These are phyloP conservation scores for Gobionotothen gibberifrons DNA, from an alignment of 2,797 vertebrate genomes.

Conservation along the genomic window DNA sequence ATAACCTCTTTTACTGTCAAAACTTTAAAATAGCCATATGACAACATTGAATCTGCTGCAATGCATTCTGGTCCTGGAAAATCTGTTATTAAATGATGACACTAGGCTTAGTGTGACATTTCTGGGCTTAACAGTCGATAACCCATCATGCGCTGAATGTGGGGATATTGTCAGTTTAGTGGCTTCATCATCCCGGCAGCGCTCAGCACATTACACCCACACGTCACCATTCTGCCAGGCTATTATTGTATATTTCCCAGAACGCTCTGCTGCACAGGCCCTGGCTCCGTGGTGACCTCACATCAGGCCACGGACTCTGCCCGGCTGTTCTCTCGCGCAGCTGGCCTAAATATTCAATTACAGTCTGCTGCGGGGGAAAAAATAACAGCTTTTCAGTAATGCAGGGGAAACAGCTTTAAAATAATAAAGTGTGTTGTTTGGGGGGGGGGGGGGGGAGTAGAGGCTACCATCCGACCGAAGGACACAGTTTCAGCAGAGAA, in stretches of 20 bases:
- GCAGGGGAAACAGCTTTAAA: background rate
- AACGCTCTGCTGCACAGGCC: conserved; percentile 39
- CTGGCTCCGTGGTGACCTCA: conserved; percentile 20
- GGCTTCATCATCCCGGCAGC: conserved; percentile 23
- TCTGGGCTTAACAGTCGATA: conserved; percentile 13
- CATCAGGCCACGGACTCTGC: conserved; percentile 21
- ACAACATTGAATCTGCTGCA: conserved; percentile 6
- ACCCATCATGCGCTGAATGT: conserved; percentile 16
- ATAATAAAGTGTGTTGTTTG: background rate
- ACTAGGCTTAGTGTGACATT: conserved; percentile 6
- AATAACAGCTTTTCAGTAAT: conserved; percentile 14
- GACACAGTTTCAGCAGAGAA: conserved; percentile 9
- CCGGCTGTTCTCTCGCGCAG: conserved; percentile 1
- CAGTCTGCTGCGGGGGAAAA: background rate
- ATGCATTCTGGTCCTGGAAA: conserved; percentile 6
- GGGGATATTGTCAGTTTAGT: conserved; percentile 34
- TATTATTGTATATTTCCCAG: conserved; percentile 15
- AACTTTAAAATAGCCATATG: background rate
- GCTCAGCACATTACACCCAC: conserved; percentile 23
- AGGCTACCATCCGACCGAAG: conserved; percentile 8
- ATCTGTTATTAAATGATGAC: conserved; percentile 17
- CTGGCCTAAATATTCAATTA: conserved; percentile 18
- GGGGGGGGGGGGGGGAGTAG: no score
- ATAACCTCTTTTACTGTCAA: background rate
- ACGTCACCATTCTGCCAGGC: conserved; percentile 20